Conservation (phyloP, 2,888 invertebrate species). For the Chirona hameri region DNA sequence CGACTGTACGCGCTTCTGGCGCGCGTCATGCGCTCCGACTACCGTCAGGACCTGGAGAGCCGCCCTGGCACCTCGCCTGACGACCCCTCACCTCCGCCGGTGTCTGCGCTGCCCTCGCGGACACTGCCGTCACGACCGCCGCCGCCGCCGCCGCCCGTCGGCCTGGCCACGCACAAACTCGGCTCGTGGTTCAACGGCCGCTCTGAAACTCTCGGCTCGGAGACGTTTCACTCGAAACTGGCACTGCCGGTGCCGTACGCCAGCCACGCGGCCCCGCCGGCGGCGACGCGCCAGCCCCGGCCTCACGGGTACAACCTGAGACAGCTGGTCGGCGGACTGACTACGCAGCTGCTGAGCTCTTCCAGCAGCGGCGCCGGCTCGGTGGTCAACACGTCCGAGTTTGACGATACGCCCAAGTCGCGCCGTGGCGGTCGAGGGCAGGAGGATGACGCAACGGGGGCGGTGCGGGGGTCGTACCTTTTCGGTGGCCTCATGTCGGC, state of each 20-base stretch:
- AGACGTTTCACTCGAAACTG: neutral
- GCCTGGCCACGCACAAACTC: neutral
- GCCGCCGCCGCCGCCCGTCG: neutral
- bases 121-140: neutral
- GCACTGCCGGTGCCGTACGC: constrained; percentile 25
- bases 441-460: neutral
- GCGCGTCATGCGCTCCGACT: neutral
- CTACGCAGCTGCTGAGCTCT: neutral
- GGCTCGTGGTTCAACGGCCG: constrained; percentile 26
- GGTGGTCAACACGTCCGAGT: neutral
- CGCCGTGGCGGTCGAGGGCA: neutral
- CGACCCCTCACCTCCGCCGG: neutral
- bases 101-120: neutral
- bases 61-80: neutral
- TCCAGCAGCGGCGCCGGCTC: constrained; percentile 1
- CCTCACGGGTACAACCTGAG: constrained; percentile 1
- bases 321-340: neutral
- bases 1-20: neutral
- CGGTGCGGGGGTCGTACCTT: neutral
- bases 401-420: neutral
- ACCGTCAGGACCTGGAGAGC: neutral
- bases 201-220: constrained; percentile 6
- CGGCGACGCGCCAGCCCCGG: neutral
- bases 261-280: neutral
- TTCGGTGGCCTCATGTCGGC: neutral